phyloP scores from a whole-genome alignment of 2,113 vertebrate species.

The Thalassoma bifasciatum region DNA sequence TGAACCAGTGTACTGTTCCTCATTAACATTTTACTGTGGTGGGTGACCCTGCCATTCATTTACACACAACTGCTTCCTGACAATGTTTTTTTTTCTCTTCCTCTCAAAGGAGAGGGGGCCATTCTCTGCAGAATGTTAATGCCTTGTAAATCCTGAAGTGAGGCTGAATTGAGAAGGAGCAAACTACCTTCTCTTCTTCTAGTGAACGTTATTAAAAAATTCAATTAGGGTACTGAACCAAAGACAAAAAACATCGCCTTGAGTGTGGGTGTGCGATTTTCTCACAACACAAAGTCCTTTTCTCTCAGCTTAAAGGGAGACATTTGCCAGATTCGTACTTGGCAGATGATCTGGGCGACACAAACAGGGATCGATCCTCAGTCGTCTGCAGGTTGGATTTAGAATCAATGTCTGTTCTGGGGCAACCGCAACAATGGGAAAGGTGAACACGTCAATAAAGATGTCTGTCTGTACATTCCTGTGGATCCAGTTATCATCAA shows the following conservation, averaged over 20 bases:
- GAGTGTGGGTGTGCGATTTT: slow-evolving; percentile 17
- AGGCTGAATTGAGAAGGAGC: slow-evolving; percentile 45
- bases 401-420: slow-evolving; percentile 71
- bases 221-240: slow-evolving; percentile 70
- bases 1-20: slow-evolving; percentile 63
- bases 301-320: slow-evolving; percentile 59
- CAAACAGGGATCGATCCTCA: slow-evolving; percentile 65
- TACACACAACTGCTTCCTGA: slow-evolving; percentile 80
- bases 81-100: slow-evolving; percentile 67
- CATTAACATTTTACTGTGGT: slow-evolving; percentile 79
- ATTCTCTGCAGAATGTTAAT: slow-evolving; percentile 80
- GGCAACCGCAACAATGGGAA: slow-evolving; percentile 58
- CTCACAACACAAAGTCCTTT: slow-evolving; percentile 56
- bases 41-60: slow-evolving; percentile 81
- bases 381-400: slow-evolving; percentile 67
- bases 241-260: slow-evolving; percentile 37
- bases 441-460: slow-evolving; percentile 64
- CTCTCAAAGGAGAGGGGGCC: slow-evolving; percentile 68
- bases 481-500: slow-evolving; percentile 39
- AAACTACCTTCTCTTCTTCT: slow-evolving; percentile 48
- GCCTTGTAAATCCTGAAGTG: slow-evolving; percentile 67
- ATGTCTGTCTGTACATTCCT: slow-evolving; percentile 61
- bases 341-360: slow-evolving; percentile 72
- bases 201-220: slow-evolving; percentile 73
- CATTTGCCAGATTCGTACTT: slow-evolving; percentile 58